Evolutionary conservation across 1,140 invertebrate species (phyloP).

Genomic region (Heterodera schachtii): DNA sequence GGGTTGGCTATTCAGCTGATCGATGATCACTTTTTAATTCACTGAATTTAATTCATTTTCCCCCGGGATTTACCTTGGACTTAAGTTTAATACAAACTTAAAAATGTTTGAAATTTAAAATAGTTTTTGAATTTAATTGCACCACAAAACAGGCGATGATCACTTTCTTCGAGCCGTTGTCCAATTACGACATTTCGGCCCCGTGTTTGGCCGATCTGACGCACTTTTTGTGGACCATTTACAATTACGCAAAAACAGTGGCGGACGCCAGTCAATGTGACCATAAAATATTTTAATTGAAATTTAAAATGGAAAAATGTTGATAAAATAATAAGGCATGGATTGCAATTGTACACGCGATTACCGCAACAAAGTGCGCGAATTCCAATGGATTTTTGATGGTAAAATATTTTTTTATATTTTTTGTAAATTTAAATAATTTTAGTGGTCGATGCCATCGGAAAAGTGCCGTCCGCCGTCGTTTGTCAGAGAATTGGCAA

Average conservation of each 20-base stretch:
- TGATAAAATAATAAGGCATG: neutral
- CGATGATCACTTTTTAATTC: too few species aligned
- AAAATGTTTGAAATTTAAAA: too few species aligned
- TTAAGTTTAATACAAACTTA: too few species aligned
- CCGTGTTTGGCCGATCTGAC: slow-evolving; percentile 59
- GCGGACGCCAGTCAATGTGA: slow-evolving; percentile 51
- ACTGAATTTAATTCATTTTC: too few species aligned
- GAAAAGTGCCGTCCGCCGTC: slow-evolving; percentile 61
- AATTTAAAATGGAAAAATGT: neutral
- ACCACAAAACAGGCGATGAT: slow-evolving; percentile 46
- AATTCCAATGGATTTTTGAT: slow-evolving; percentile 64
- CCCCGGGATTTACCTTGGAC: too few species aligned
- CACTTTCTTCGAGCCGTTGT: slow-evolving; percentile 57
- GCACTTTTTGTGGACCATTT: slow-evolving; percentile 62
- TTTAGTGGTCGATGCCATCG: slow-evolving; percentile 63
- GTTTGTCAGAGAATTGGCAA: slow-evolving; percentile 45
- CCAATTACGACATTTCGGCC: slow-evolving; percentile 59
- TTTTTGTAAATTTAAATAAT: slow-evolving; percentile 13
- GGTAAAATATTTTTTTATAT: slow-evolving; percentile 35
- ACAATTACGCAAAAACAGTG: slow-evolving; percentile 61
- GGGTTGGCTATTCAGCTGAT: too few species aligned
- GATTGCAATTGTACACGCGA: slow-evolving; percentile 57
- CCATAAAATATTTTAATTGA: neutral
- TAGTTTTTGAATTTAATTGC: too few species aligned
- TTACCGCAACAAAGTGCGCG: slow-evolving; percentile 50